phyloP scores from a whole-genome alignment of 2,888 invertebrate species.

The Oegoconia quadripuncta region DNA sequence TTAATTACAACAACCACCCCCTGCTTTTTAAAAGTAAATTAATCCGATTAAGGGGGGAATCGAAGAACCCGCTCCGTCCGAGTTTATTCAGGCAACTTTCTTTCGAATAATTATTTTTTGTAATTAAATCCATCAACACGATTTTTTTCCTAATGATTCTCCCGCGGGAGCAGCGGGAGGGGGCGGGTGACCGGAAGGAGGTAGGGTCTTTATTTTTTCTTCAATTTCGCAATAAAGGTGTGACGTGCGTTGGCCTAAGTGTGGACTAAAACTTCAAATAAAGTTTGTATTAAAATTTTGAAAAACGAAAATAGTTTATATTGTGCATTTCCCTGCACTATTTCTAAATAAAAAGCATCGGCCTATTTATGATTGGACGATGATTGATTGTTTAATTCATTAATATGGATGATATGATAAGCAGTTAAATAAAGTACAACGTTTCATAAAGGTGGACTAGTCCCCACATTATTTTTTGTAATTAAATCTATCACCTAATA shows the following conservation, averaged over 20 bases:
- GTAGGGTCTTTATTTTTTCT: conserved; percentile 53
- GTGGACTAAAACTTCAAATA: conserved; percentile 22
- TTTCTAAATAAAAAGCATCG: no score
- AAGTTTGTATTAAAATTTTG: no score
- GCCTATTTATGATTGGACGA: no score
- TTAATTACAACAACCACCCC: conserved; percentile 76
- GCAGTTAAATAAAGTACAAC: no score
- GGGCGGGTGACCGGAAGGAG: conserved; percentile 31
- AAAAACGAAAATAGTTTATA: background rate
- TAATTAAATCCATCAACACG: conserved; percentile 80
- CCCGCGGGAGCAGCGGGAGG: conserved; percentile 57
- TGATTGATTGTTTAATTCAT: no score
- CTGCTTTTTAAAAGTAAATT: conserved; percentile 78
- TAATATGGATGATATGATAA: no score
- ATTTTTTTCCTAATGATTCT: conserved; percentile 79
- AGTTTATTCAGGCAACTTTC: conserved; percentile 77
- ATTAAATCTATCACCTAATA: no score
- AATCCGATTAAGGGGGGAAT: conserved; percentile 78
- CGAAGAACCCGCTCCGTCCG: conserved; percentile 75
- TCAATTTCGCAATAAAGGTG: conserved; percentile 38
- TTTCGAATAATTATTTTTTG: conserved; percentile 79
- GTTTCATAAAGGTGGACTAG: no score
- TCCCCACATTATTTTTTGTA: no score
- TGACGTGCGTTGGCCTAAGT: conserved; percentile 27
- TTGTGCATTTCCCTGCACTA: no score